phyloP scores from a whole-genome alignment of 2,888 invertebrate genomes.

The Amiota communis region DNA sequence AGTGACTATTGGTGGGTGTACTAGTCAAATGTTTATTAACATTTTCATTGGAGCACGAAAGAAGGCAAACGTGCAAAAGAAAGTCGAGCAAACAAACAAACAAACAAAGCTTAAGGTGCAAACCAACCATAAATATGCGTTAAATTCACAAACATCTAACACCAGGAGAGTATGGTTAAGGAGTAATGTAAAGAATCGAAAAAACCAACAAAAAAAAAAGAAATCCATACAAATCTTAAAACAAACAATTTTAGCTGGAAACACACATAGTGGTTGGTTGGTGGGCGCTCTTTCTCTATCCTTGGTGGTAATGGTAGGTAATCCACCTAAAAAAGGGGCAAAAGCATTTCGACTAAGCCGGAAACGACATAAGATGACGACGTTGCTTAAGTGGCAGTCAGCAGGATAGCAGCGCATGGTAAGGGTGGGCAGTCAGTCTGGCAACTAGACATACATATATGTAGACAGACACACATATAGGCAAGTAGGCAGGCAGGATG shows the following conservation, averaged over 20 bases:
- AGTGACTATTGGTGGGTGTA: not conserved
- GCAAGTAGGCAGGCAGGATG: slow-evolving; percentile 11
- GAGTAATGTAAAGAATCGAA: not conserved
- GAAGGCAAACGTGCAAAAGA: slow-evolving; percentile 38
- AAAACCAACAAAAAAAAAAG: not conserved
- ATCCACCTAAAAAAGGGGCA: not conserved
- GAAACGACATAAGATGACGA: slow-evolving; percentile 10
- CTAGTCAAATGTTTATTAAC: slow-evolving; percentile 57
- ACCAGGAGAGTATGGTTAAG: slow-evolving; percentile 18
- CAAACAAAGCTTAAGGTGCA: slow-evolving; percentile 57
- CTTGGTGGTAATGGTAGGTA: not conserved
- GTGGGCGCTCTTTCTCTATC: no score
- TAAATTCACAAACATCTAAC: slow-evolving; percentile 59
- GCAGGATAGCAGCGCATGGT: not conserved
- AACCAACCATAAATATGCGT: slow-evolving; percentile 65
- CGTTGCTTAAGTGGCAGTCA: slow-evolving; percentile 46
- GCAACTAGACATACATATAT: not conserved
- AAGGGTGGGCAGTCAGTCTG: not conserved
- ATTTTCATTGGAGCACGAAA: slow-evolving; percentile 58
- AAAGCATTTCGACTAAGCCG: slow-evolving; percentile 19
- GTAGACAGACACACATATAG: not conserved
- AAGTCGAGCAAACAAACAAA: not conserved
- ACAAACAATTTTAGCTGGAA: slow-evolving; percentile 61
- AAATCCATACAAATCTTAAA: slow-evolving; percentile 65
- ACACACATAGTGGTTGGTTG: slow-evolving; percentile 9